phyloP scores from a whole-genome alignment of 2,888 invertebrate genomes.

The Malachius bipustulatus region DNA sequence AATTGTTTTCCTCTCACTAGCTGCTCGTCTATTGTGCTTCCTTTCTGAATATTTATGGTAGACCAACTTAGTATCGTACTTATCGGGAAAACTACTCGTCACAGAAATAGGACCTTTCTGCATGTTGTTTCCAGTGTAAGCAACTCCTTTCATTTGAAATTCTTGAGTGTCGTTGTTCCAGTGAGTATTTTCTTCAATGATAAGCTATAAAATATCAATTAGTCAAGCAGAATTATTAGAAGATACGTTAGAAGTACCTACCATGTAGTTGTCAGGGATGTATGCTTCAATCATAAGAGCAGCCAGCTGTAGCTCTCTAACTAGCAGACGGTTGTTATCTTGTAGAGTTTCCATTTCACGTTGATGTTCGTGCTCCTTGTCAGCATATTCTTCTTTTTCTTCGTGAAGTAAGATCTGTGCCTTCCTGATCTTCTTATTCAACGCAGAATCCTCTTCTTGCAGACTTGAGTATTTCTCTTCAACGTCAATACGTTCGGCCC shows the following conservation, averaged over 20 bases:
- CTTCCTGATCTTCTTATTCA: constrained; percentile 84
- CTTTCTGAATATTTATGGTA: constrained; percentile 34
- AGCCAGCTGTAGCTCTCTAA: constrained; percentile 81
- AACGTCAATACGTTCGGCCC: constrained; percentile 84
- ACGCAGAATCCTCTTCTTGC: constrained; percentile 89
- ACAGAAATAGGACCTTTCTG: constrained; percentile 49
- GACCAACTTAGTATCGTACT: constrained; percentile 31
- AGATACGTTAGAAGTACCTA: constrained; percentile 31
- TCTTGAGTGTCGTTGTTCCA: constrained; percentile 99
- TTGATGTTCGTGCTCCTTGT: constrained; percentile 89
- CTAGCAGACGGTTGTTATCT: constrained; percentile 83
- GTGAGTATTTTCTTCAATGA: constrained; percentile 67
- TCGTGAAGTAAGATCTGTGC: constrained; percentile 79
- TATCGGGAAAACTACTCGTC: constrained; percentile 27
- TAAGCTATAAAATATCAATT: constrained; percentile 7
- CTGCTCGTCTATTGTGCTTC: constrained; percentile 20
- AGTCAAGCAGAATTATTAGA: too few relatives aligned
- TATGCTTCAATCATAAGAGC: constrained; percentile 84
- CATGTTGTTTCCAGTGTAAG: constrained; percentile 99
- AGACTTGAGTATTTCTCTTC: constrained; percentile 90
- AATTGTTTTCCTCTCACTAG: constrained; percentile 15
- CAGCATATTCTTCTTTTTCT: constrained; percentile 71
- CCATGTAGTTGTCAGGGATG: constrained; percentile 89
- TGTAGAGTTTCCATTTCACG: constrained; percentile 92
- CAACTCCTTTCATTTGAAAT: constrained; percentile 95